A percentile compares a stretch with the other conserved stretches of the same genome.
Conservation (phyloP, 2,797 vertebrate species). For the Serranus cabrilla region DNA sequence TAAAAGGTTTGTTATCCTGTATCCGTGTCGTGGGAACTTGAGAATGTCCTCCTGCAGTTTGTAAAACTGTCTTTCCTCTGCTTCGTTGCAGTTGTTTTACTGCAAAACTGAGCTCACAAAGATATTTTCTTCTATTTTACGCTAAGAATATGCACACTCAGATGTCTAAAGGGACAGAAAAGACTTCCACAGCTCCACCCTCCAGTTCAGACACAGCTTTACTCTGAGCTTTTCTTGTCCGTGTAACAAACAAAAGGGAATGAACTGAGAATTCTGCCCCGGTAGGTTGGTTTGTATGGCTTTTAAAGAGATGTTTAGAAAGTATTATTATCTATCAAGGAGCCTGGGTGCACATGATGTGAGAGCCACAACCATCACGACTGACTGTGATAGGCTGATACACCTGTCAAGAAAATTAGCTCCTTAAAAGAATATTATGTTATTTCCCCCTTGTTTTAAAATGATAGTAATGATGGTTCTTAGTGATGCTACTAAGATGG, state of each 20-base stretch:
- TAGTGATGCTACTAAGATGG: too few relatives aligned
- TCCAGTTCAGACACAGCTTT: background rate
- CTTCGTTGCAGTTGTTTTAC: background rate
- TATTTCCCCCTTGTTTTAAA: too few relatives aligned
- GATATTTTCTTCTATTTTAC: conserved; percentile 5
- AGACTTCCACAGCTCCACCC: background rate
- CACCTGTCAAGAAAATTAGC: too few relatives aligned
- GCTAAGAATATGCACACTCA: conserved; percentile 9
- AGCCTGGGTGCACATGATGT: background rate
- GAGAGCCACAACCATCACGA: background rate
- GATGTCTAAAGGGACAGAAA: conserved; percentile 4
- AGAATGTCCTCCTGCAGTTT: conserved; percentile 40
- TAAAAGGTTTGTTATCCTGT: conserved; percentile 31
- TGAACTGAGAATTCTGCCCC: too few relatives aligned
- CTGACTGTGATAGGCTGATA: conserved; percentile 13
- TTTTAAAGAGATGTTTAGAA: background rate
- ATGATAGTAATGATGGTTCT: too few relatives aligned
- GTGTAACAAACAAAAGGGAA: background rate
- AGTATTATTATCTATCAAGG: background rate
- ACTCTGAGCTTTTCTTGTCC: background rate
- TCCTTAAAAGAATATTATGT: too few relatives aligned
- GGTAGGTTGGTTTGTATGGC: too few relatives aligned
- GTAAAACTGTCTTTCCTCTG: conserved; percentile 11
- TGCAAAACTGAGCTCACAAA: background rate
- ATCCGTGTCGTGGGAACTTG: conserved; percentile 37